A percentile compares a stretch with the other conserved stretches of the same genome.
Evolutionary conservation across 2,888 invertebrate species (phyloP).

Genomic region (Sesamia inferens): DNA sequence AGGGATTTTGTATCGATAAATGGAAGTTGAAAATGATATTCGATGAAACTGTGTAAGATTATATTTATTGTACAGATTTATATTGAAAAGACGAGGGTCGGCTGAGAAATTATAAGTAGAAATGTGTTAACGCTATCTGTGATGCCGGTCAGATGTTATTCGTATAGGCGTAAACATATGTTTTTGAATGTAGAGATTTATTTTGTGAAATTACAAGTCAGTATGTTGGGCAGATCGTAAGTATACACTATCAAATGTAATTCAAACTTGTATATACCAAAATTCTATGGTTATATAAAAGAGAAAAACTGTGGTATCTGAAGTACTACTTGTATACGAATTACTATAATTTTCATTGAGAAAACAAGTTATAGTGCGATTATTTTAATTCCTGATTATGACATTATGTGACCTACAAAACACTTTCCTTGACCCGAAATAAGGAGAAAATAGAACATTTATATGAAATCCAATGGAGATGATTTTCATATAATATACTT

Average conservation of each 20-base stretch:
- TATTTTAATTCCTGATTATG: not conserved
- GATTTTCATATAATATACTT: constrained; percentile 23
- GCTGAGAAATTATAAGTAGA: constrained; percentile 11
- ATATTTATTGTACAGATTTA: constrained; percentile 58
- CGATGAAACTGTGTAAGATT: constrained; percentile 53
- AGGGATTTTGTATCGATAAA: constrained; percentile 68
- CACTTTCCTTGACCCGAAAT: constrained; percentile 14
- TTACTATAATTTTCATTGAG: no score
- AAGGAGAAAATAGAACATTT: constrained; percentile 5
- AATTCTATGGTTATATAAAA: not conserved
- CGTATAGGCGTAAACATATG: not conserved
- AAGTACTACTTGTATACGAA: not conserved
- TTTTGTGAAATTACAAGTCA: not conserved
- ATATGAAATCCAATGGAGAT: constrained; percentile 6
- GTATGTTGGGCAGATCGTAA: not conserved
- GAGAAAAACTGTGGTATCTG: not conserved
- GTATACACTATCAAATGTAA: not conserved
- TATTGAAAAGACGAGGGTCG: constrained; percentile 31
- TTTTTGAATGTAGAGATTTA: not conserved
- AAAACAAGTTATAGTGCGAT: not conserved
- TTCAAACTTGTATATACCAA: not conserved
- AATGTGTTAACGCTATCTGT: constrained; percentile 19
- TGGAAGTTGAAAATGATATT: constrained; percentile 64
- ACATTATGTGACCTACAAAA: not conserved
- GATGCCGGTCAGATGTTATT: constrained; percentile 16